These are phyloP conservation scores for Larimichthys crocea DNA, from an alignment of 2,113 vertebrate genomes.

Conservation along the genomic window DNA sequence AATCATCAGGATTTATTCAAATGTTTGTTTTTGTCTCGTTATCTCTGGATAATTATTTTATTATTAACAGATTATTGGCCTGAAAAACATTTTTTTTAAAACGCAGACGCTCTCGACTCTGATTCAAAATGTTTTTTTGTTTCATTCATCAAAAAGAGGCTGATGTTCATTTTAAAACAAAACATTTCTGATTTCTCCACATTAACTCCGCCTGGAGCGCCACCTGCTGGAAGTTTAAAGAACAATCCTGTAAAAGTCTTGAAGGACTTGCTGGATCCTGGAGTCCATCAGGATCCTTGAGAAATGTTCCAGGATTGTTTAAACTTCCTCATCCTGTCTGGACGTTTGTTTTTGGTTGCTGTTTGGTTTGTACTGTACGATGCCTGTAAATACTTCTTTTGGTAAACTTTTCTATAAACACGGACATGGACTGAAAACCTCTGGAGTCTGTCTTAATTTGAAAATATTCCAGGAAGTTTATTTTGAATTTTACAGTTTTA, in stretches of 20 bases:
- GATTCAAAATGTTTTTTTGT: too few species aligned
- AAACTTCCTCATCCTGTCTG: constrained; percentile 27
- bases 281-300: background rate
- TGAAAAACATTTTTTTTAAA: too few species aligned
- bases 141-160: too few species aligned
- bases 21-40: too few species aligned
- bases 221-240: background rate
- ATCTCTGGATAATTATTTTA: too few species aligned
- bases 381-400: constrained; percentile 76
- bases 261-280: too few species aligned
- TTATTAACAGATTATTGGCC: too few species aligned
- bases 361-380: constrained; percentile 39
- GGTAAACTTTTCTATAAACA: constrained; percentile 74
- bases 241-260: background rate
- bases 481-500: too few species aligned
- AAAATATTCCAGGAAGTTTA: background rate
- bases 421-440: constrained; percentile 47
- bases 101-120: too few species aligned
- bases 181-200: too few species aligned
- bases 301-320: background rate
- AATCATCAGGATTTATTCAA: too few species aligned
- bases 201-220: constrained; percentile 1
- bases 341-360: background rate
- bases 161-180: too few species aligned
- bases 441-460: constrained; percentile 69